Base-by-base conservation (phyloP, 2,888 invertebrate genomes). In the Caenorhabditis japonica region DNA sequence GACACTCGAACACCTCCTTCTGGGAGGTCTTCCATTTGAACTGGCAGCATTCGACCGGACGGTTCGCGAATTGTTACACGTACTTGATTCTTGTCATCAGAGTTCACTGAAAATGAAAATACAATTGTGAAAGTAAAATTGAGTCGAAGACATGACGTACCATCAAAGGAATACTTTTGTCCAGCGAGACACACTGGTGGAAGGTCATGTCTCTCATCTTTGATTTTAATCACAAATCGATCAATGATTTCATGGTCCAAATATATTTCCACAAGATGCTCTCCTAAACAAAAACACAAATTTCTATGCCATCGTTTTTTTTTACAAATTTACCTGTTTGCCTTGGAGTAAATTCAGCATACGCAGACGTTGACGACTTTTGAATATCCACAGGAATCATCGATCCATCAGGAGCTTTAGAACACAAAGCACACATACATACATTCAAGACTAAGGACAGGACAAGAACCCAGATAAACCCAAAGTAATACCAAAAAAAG, bases 391-490 rank as follows among this genome's bases (percentile, higher is more conserved):
- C 83, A 13, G 83, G 78, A 15, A 86, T 58, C 41, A 53, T 58
- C 23, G 71, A 60, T 62, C 79, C 78, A 56, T 83, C 78, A 25
- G 85, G 85, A 62, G 84, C 85, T 85, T 75, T 64, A 73, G 49
- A 73, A 69, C 68, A 77, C 60, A 79, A 58, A 71, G 49, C 53
- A 62, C 58, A 60, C 56, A 62, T 52, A 60, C 56, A 62, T 52
- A 43, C 61, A 64, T 44, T 30, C 30, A 38, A 47, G 25, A 56
- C 61, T 70, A 46, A 56, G 46, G 36, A 64, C 66, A 56, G 41
- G 53, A 58, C 58, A 66, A 52, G 43, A 66, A 53, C 58, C 61
- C 43, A 55, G 46, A 34, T 55, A 69, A 53, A 58, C 60, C 56
- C 51, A 44, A 38, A 51, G 49, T 30, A 5, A 5, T 10, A 30